Percentiles rank a stretch among this genome's conserved stretches.
Conservation (phyloP, 2,797 vertebrate genomes). For the Percopsis omiscomaycus region DNA sequence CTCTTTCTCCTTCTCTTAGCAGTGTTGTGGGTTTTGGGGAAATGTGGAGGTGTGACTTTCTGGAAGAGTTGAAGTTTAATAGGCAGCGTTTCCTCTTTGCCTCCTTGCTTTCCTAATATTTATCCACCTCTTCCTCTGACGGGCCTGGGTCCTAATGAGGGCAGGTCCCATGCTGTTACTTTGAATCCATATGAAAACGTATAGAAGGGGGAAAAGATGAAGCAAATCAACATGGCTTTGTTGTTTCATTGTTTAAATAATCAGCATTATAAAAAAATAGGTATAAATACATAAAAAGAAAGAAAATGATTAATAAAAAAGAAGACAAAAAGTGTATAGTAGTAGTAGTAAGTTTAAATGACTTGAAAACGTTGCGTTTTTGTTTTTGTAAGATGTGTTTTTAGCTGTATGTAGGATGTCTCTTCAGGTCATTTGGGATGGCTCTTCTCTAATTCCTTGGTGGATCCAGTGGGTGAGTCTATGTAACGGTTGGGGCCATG, state of each 20-base stretch:
- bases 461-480: constrained; percentile 66
- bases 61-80: constrained; percentile 62
- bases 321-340: constrained; percentile 14
- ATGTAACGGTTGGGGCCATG: constrained; percentile 66
- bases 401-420: constrained; percentile 56
- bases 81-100: constrained; percentile 56
- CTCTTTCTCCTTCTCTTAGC: constrained; percentile 7
- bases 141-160: constrained; percentile 68
- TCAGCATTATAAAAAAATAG: constrained; percentile 8
- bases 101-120: constrained; percentile 62
- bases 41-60: constrained; percentile 66
- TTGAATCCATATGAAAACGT: background rate
- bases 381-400: constrained; percentile 31
- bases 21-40: constrained; percentile 48
- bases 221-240: constrained; percentile 42
- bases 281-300: background rate
- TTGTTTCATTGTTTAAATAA: constrained; percentile 46
- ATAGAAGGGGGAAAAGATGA: background rate
- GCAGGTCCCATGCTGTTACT: constrained; percentile 65
- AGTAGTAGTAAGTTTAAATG: background rate
- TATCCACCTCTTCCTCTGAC: constrained; percentile 49
- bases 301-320: constrained; percentile 8
- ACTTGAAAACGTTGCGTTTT: no score
- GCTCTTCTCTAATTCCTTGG: constrained; percentile 59
- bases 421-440: constrained; percentile 64